Percentiles rank a stretch among this genome's conserved stretches.
phyloP scores from a whole-genome alignment of 2,888 invertebrate genomes.

The Sphaerophoria rueppellii region DNA sequence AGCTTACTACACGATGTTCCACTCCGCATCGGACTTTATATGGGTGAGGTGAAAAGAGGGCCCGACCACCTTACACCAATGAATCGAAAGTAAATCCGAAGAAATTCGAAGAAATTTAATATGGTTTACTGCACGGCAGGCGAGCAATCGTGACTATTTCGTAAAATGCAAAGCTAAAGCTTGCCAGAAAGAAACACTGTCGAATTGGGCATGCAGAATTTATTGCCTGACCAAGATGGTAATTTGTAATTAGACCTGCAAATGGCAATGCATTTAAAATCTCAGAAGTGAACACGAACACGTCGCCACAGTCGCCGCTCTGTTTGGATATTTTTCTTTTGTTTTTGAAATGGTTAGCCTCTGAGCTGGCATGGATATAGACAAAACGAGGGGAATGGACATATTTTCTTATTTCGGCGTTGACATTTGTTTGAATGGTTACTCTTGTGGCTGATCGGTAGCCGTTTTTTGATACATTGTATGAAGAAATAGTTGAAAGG shows the following conservation, averaged over 20 bases:
- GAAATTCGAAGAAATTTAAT: constrained; percentile 65
- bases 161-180: constrained; percentile 5
- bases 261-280: constrained; percentile 58
- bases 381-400: not conserved
- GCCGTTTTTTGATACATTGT: not conserved
- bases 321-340: not conserved
- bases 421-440: constrained; percentile 52
- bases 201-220: constrained; percentile 60
- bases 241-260: constrained; percentile 70
- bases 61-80: not conserved
- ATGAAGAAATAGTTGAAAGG: constrained; percentile 10
- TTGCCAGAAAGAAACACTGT: constrained; percentile 43
- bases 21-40: constrained; percentile 36
- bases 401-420: constrained; percentile 35
- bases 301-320: constrained; percentile 26
- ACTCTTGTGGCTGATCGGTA: not conserved
- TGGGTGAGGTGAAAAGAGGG: constrained; percentile 7
- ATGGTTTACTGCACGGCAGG: constrained; percentile 47
- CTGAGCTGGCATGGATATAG: not conserved
- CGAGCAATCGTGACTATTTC: constrained; percentile 57
- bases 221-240: constrained; percentile 67
- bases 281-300: constrained; percentile 43
- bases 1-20: constrained; percentile 60
- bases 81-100: constrained; percentile 56
- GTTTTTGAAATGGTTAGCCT: constrained; percentile 20